Evolutionary conservation across 2,113 vertebrate genomes (phyloP), one percentile per base, ranked within the genome.

Genomic region (Mystacornis crossleyi): DNA sequence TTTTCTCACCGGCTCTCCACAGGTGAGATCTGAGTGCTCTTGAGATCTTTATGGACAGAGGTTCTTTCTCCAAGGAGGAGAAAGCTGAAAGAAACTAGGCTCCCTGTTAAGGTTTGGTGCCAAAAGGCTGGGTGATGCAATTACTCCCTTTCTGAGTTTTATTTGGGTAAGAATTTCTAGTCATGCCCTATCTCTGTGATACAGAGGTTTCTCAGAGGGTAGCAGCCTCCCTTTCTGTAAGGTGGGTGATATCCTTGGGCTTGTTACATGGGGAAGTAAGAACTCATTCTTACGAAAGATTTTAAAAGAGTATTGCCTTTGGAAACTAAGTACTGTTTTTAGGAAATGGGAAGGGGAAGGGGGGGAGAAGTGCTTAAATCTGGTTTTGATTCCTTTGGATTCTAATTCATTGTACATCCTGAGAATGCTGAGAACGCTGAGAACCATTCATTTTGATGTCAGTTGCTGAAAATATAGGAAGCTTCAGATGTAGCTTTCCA

Each of bases 321-420:
- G 43, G 51, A 87, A 93, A 74, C 4, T 1, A 69, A 81, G 42
- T 6, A 4, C 58, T 51, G 20, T 16, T 91, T n/a, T 47, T 40
- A 60, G 67, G 48, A 94, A 74, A 45, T 11, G 16, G 16, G n/a
- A 28, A 21, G 33, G 12, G 11, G 29, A 1, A 3, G 18, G 2
- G 6, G 8, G 19, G 12, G 6, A 40, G 11, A 43, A 67, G 43
- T 0, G 0, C 40, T 83, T 77, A 54, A 58, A 11, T 58, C 28
- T 62, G 47, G 34, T 71, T 90, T 70, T 71, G 38, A 65, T 74
- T 84, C 51, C 13, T 87, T 40, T 62, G 40, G 40, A 24, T 86
- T 93, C 10, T 40, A 65, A n/a, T 57, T 86, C 16, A 8, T 24
- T 64, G 43, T 82, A 33, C 4, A 2, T 72, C 31, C 40, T 31